Evolutionary conservation across 2,113 vertebrate species (phyloP).

Genomic region (Oreochromis aureus): DNA sequence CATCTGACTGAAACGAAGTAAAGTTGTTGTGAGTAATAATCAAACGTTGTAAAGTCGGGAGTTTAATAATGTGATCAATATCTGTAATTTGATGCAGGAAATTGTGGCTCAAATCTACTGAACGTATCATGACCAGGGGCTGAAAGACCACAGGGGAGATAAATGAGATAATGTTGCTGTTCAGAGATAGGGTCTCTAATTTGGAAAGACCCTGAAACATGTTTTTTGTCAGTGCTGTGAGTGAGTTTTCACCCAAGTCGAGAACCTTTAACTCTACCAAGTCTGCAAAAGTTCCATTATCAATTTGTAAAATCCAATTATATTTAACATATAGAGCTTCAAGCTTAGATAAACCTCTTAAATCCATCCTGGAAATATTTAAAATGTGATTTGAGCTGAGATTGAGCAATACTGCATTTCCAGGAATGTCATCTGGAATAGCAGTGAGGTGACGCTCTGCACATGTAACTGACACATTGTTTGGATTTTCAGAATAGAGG

Average conservation of each 20-base stretch:
- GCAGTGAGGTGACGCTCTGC: background rate
- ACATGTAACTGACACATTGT: rapidly evolving
- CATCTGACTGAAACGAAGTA: rapidly evolving
- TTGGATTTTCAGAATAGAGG: rapidly evolving
- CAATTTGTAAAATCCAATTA: background rate
- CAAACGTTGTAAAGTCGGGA: rapidly evolving
- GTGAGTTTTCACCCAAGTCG: rapidly evolving
- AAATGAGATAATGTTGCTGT: rapidly evolving
- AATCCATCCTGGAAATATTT: background rate
- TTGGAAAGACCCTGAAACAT: constrained; percentile 16
- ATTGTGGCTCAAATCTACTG: rapidly evolving
- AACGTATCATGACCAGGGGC: background rate
- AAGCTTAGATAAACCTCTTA: background rate
- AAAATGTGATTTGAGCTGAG: rapidly evolving
- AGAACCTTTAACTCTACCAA: background rate
- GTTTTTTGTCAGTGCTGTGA: background rate
- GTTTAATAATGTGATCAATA: rapidly evolving
- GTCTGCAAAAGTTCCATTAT: background rate
- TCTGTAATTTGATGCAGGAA: rapidly evolving
- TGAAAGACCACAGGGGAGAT: background rate
- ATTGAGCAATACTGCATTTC: background rate
- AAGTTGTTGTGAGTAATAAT: rapidly evolving
- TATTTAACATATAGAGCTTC: background rate
- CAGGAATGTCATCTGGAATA: constrained; percentile 20
- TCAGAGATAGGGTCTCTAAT: background rate